These are phyloP conservation scores for Ceratina australensis DNA, from an alignment of 1,140 invertebrate species.

Conservation along the genomic window DNA sequence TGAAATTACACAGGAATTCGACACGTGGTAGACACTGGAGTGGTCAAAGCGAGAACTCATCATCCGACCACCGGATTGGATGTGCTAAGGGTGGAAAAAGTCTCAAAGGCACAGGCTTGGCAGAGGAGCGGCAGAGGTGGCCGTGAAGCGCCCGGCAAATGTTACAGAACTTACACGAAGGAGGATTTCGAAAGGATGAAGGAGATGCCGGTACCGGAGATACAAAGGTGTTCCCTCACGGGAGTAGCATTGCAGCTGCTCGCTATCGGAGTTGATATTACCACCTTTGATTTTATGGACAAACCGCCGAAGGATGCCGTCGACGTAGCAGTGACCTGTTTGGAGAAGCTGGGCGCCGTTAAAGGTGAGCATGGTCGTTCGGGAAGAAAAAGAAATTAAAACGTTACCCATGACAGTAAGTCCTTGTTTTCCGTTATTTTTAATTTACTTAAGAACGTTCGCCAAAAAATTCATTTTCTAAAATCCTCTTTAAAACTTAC, in stretches of 20 bases:
- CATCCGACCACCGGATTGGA: constrained; percentile 92
- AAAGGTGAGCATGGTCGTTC: constrained; percentile 75
- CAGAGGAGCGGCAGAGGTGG: constrained; percentile 95
- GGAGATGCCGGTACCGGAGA: constrained; percentile 91
- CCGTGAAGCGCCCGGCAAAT: constrained; percentile 89
- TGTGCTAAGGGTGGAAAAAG: constrained; percentile 88
- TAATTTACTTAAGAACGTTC: too few species aligned
- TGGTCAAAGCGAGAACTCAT: constrained; percentile 93
- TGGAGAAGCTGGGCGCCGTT: constrained; percentile 88
- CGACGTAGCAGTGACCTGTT: constrained; percentile 84
- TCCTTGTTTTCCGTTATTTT: too few species aligned
- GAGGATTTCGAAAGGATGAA: constrained; percentile 86
- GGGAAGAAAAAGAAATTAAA: not conserved
- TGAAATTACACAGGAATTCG: constrained; percentile 85
- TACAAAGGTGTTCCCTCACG: constrained; percentile 88
- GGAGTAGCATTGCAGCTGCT: constrained; percentile 90
- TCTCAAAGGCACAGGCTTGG: constrained; percentile 95
- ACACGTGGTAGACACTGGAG: constrained; percentile 96
- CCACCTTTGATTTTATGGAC: constrained; percentile 95
- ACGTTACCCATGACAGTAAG: too few species aligned
- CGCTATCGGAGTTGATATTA: constrained; percentile 90
- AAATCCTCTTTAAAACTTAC: too few species aligned
- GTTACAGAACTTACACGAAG: constrained; percentile 91
- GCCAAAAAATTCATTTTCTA: too few species aligned
- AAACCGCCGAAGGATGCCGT: constrained; percentile 88